Evolutionary conservation across 2,797 vertebrate species (phyloP), one percentile per base, ranked within the genome.

Genomic region (Alcedo atthis): DNA sequence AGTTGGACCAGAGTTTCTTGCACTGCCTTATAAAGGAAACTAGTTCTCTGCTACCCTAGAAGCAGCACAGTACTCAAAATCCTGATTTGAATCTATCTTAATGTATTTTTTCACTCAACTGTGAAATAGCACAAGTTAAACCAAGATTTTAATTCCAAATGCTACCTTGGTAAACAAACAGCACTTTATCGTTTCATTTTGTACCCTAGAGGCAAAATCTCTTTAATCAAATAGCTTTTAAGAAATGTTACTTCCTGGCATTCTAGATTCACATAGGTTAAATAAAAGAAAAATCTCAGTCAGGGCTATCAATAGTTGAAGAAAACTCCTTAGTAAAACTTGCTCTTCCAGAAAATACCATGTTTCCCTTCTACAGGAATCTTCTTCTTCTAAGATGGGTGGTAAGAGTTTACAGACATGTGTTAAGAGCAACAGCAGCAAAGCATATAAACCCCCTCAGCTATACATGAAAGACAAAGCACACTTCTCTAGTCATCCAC

Each of bases 101-200:
- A 92, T 28, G 42, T 26, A 35, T 71, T 71, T 49, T 71, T 71
- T 49, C 70, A 75, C 30, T 19, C 70, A 67, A 21, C 66, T 78
- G 81, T 83, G 55, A 79, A 89, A 81, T 64, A 89, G 77, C 75
- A 59, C 57, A 81, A 78, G 55, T 68, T 61, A 75, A 84, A 63
- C 21, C 15, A 86, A 81, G 54, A 59, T 69, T 77, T 83, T 33
- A 18, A 78, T 25, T 85, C 71, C 59, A 75, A 79, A 21, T 22
- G n/a, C 73, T 80, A 63, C 57, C 64, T 37, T 37, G 14, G 59
- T 75, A 92, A 85, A 90, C 46, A 77, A 86, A 61, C 40, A 87
- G 30, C 46, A 81, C 1, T 1, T 43, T 42, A 59, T 37, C 2
- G 1, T 73, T 89, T 43, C 22, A 62, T 53, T 76, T 61, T 66